phyloP scores from a whole-genome alignment of 2,888 invertebrate species.

The Anodontia alba region DNA sequence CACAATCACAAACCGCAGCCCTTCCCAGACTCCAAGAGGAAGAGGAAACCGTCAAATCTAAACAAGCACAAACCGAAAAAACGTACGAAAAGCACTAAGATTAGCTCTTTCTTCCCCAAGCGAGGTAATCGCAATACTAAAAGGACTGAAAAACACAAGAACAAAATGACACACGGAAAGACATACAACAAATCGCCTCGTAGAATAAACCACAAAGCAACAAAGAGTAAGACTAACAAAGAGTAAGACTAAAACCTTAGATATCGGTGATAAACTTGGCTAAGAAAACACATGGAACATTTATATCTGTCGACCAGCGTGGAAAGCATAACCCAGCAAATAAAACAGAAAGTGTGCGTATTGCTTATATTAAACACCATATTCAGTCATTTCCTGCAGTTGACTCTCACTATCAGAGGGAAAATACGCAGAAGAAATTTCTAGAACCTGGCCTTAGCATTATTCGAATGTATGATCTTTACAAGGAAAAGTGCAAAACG shows the following conservation, averaged over 20 bases:
- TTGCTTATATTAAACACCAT: conserved; percentile 19
- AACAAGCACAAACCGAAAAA: too few species aligned
- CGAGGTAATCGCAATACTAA: too few species aligned
- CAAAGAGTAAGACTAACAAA: too few species aligned
- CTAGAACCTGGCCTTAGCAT: conserved; percentile 30
- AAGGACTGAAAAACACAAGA: too few species aligned
- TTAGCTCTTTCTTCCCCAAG: too few species aligned
- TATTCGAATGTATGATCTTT: conserved; percentile 30
- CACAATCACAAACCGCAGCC: too few species aligned
- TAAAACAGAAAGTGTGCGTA: conserved; percentile 32
- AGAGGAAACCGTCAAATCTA: too few species aligned
- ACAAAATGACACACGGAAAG: too few species aligned
- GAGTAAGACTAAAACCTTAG: conserved; percentile 41
- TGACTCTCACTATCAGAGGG: conserved; percentile 37
- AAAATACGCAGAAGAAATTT: conserved; percentile 20
- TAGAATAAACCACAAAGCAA: too few species aligned
- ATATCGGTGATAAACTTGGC: conserved; percentile 34
- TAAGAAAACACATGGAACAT: conserved; percentile 36
- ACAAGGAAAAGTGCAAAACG: conserved; percentile 27
- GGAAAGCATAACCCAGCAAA: conserved; percentile 44
- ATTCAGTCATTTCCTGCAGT: conserved; percentile 34
- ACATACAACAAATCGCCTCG: too few species aligned
- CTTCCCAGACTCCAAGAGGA: too few species aligned
- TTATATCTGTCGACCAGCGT: conserved; percentile 32
- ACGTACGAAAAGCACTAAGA: too few species aligned